Base-by-base conservation (phyloP, 2,888 invertebrate species). In the Ceramica pisi region DNA sequence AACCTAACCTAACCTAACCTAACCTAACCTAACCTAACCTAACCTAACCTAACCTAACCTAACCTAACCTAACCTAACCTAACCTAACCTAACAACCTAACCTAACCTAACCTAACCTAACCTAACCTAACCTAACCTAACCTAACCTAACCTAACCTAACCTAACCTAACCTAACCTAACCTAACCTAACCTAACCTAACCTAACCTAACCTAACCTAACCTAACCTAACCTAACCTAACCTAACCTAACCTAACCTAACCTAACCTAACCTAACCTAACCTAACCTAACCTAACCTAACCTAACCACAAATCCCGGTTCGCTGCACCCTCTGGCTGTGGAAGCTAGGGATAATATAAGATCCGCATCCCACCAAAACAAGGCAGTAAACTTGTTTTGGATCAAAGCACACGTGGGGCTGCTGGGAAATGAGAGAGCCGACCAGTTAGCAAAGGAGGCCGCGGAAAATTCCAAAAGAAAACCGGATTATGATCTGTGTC, bases 1-100 rank as follows among this genome's bases (percentile, higher is more conserved):
- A 71, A 71, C 70, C 70, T 71, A 71, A 66, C 65, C 71, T 60
- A 66, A 71, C 71, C 71, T 71, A 71, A n/a, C n/a, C n/a, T n/a
- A n/a, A n/a, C n/a, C n/a, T n/a, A n/a, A n/a, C 59, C 70, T 70
- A 70, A 70, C 70, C 64, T 65, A 70, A 70, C 70, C 69, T 56
- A 69, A 69, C 57, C 57, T 57, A 57, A 57, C 57, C 57, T 57
- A 71, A 67, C 71, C 56, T 56, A 71, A 65, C 71, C 66, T 66
- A 71, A 65, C 71, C 26, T 26, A 51, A 26, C 65, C 57, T 64
- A 65, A 66, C 71, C 66, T 56, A 69, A 69, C 69, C 69, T 69
- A 69, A 69, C 69, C 69, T 69, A 69, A 69, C 69, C 69, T 69
- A 69, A 69, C 69, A n/a, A n/a, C n/a, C n/a, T n/a, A n/a, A n/a